Evolutionary conservation across 2,797 vertebrate species (phyloP).

Genomic region (Coilia nasus): DNA sequence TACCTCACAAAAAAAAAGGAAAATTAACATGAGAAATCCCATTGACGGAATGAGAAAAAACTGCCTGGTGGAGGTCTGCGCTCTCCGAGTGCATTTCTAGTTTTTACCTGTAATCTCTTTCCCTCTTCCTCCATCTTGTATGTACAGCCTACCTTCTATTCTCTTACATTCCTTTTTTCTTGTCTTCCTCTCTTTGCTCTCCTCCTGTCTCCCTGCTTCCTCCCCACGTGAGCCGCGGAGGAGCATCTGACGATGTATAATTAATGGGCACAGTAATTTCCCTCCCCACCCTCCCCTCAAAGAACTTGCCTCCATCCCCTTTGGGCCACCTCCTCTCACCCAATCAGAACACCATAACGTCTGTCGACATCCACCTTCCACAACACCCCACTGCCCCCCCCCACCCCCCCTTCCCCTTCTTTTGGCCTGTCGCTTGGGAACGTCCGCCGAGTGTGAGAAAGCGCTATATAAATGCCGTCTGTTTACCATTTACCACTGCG

Average conservation of each 20-base stretch:
- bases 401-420: not conserved
- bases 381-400: no score
- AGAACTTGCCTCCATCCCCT: not conserved
- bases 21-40: no score
- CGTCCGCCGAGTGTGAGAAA: not conserved
- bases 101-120: no score
- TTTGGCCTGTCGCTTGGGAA: not conserved
- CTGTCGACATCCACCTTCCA: not conserved
- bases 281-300: conserved; percentile 19
- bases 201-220: not conserved
- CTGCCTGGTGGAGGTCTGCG: no score
- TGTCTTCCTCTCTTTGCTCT: no score
- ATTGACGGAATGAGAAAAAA: no score
- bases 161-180: not conserved
- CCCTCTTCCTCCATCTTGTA: not conserved
- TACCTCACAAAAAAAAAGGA: no score
- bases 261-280: conserved; percentile 36
- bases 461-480: no score
- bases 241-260: conserved; percentile 31
- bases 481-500: not conserved
- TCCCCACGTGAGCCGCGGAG: not conserved
- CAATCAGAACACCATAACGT: not conserved
- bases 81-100: no score
- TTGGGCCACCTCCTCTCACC: not conserved
- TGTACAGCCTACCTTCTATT: not conserved